phyloP scores from a whole-genome alignment of 2,113 vertebrate genomes.

The Thamnaconus septentrionalis region DNA sequence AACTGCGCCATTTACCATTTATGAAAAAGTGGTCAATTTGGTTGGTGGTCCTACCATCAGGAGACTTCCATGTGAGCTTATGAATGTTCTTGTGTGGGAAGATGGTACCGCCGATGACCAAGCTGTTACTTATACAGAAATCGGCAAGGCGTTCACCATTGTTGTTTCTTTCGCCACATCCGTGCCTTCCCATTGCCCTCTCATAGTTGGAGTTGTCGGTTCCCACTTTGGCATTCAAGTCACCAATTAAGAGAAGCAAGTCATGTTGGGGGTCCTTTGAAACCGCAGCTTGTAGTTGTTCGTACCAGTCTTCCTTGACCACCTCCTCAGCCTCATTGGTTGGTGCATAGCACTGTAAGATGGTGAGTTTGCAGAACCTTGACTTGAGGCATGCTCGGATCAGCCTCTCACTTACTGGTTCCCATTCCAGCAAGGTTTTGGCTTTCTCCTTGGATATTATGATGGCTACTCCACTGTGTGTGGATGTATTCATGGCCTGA shows the following conservation, averaged over 20 bases:
- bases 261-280: neutral
- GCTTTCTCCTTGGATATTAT: no score
- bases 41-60: no score
- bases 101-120: no score
- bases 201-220: neutral
- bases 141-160: neutral
- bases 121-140: neutral
- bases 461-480: no score
- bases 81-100: no score
- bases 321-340: neutral
- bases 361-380: neutral
- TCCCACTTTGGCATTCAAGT: neutral
- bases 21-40: no score
- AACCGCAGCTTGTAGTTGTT: neutral
- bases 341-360: neutral
- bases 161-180: neutral
- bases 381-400: neutral
- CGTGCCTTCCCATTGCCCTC: neutral
- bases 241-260: neutral
- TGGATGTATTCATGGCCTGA: no score
- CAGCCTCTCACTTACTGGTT: no score
- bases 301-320: neutral
- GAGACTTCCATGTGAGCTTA: no score
- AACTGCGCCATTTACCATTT: no score
- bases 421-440: no score